Evolutionary conservation across 2,888 invertebrate genomes (phyloP).

Genomic region (Clivina fossor): DNA sequence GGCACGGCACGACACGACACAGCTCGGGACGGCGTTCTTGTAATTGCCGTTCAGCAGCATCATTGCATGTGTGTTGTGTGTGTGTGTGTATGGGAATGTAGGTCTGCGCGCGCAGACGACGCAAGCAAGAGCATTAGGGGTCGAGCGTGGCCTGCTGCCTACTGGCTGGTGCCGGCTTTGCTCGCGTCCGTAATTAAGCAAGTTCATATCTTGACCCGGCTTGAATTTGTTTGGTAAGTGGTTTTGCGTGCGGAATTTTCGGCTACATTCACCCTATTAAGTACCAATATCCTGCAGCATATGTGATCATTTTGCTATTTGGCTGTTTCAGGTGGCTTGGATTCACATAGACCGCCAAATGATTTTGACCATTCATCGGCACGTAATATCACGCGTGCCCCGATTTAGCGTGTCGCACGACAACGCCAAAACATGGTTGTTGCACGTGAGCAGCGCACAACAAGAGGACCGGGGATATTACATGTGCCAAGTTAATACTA

Average conservation of each 20-base stretch:
- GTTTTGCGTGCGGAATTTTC: not conserved
- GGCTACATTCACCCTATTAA: conserved; percentile 3
- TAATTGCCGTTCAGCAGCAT: too few species aligned
- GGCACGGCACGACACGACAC: too few species aligned
- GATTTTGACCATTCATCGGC: conserved; percentile 89
- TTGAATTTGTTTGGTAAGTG: conserved; percentile 26
- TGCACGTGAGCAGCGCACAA: conserved; percentile 89
- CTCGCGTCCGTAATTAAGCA: conserved; percentile 23
- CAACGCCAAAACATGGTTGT: conserved; percentile 88
- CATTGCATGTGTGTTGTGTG: too few species aligned
- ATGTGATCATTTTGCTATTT: not conserved
- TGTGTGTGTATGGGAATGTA: too few species aligned
- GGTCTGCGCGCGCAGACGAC: too few species aligned
- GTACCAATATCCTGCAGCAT: conserved; percentile 5
- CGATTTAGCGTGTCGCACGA: conserved; percentile 88
- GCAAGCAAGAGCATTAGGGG: too few species aligned
- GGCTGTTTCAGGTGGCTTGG: conserved; percentile 79
- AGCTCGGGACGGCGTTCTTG: too few species aligned
- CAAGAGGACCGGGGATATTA: conserved; percentile 89
- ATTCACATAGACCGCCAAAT: conserved; percentile 93
- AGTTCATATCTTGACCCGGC: conserved; percentile 24
- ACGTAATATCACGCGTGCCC: conserved; percentile 88
- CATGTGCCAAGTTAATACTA: conserved; percentile 88
- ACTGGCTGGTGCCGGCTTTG: not conserved
- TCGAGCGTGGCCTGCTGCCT: not conserved